Evolutionary conservation across 2,888 invertebrate genomes (phyloP), one percentile per base, ranked within the genome.

Genomic region (Leptinotarsa juncta): DNA sequence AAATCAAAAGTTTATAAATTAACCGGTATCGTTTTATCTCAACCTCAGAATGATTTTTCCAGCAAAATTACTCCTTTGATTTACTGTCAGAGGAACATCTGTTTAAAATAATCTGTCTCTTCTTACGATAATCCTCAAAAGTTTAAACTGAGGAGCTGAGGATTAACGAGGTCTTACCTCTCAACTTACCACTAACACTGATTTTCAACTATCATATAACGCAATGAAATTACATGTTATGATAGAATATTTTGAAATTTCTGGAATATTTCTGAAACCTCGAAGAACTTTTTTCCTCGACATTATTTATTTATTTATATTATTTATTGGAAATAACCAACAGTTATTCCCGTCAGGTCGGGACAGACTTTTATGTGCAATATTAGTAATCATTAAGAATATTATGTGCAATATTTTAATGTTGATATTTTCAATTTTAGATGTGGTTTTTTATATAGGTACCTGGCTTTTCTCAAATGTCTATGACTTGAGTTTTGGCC

Each of bases 351-450:
- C 65, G 72, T 76, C 75, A 78, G 82, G 82, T 78, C 80, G 82
- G 82, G 82, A 80, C 71, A 68, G 71, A 72, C 73, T 62, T 73
- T 65, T 70, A 77, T 71, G 79, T 82, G 83, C 82, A 82, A 82
- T 82, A 77, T 78, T 81, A 81, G 76, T 66, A 55, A 75, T 32
- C 18, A 32, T 62, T 76, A 76, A 78, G 74, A 70, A 72, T 73
- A 74, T 70, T 69, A 67, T 50, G 71, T 82, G 82, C 81, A 81
- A 82, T 81, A 81, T 72, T 77, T 78, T 74, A 73, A 62, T 80
- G 81, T 81, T 79, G 81, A 81, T 82, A 81, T 81, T 81, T 81
- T 80, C 80, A 77, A 74, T 67, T 51, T 26, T 78, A 65, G 66
- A 71, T 65, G 49, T 77, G 69, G 50, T 75, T 68, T 20, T 42